Evolutionary conservation across 2,888 invertebrate species (phyloP), one percentile per base, ranked within the genome.

Genomic region (Cosmopolites sordidus): DNA sequence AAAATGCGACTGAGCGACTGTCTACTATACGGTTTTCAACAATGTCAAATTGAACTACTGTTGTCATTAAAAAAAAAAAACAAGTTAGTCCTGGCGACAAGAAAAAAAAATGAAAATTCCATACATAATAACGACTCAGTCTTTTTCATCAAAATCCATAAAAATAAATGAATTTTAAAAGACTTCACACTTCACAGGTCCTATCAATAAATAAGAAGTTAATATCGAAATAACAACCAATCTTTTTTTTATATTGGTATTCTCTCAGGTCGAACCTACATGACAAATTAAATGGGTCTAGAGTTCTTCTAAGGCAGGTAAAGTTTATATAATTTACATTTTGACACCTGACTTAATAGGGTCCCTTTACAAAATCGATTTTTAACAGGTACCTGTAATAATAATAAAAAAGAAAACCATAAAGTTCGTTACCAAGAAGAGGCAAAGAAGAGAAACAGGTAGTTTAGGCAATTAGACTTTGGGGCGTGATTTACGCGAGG

Each of bases 331-430:
- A 52, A 52, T 52, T 52, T 15, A 48, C 46, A 52, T 52, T 22
- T 22, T 53, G 48, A 53, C 53, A 53, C 53, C 53, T 53, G 53
- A 48, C 48, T 48, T 53, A 48, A 48, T 48, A 48, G 39, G 37
- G 15, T 16, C 27, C 44, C 33, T 14, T 22, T 48, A 22, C 3
- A 22, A 48, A 53, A 53, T 48, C 48, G 48, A 53, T 44, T 22
- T 22, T 44, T 48, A 53, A 48, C 53, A 53, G 53, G 53, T 53
- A 53, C 43, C 38, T 16, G 18, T 27, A 22, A 22, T 8, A 8
- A 12, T 47, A 29, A 48, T 17, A 48, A 30, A 11, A 1, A 48
- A 41, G 30, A 15, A 40, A n/a, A 12, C 14, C 41, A 27, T 40
- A 39, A 12, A 3, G 30, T 41, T 22, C n/a, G 41, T 42, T 48